Percentiles rank a stretch among this genome's conserved stretches.
Evolutionary conservation across 2,797 vertebrate genomes (phyloP).

Genomic region (Phoebastria nigripes): DNA sequence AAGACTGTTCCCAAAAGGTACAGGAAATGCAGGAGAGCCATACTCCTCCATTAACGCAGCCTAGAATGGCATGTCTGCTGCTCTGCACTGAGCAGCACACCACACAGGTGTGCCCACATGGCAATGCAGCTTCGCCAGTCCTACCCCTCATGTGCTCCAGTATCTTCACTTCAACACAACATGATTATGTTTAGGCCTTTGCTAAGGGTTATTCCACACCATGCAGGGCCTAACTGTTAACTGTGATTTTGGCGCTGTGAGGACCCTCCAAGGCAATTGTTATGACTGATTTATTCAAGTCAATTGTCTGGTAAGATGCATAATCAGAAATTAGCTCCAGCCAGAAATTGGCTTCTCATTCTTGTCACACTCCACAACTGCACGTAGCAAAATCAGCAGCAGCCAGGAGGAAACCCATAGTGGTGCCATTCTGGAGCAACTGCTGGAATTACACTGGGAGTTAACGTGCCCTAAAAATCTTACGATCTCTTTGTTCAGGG

Average conservation of each 20-base stretch:
- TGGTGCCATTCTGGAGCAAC: background rate
- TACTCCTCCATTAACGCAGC: background rate
- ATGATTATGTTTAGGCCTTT: background rate
- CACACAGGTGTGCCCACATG: background rate
- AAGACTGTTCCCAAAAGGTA: background rate
- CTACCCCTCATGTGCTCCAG: background rate
- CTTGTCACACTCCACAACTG: background rate
- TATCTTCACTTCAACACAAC: background rate
- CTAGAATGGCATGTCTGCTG: background rate
- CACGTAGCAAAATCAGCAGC: background rate
- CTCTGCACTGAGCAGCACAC: background rate
- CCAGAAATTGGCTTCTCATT: constrained; percentile 43
- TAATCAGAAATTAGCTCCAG: background rate
- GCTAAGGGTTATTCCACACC: background rate
- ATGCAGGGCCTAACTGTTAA: background rate
- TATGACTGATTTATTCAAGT: background rate
- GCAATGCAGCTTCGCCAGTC: background rate
- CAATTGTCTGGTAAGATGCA: background rate
- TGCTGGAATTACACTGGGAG: background rate
- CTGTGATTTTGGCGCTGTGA: background rate
- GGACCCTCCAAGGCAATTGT: background rate
- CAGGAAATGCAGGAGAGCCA: background rate
- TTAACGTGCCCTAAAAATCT: background rate
- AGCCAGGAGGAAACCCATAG: background rate
- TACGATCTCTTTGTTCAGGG: background rate